Conservation (phyloP, 2,888 invertebrate genomes). For the Chymomyza procnemis region DNA sequence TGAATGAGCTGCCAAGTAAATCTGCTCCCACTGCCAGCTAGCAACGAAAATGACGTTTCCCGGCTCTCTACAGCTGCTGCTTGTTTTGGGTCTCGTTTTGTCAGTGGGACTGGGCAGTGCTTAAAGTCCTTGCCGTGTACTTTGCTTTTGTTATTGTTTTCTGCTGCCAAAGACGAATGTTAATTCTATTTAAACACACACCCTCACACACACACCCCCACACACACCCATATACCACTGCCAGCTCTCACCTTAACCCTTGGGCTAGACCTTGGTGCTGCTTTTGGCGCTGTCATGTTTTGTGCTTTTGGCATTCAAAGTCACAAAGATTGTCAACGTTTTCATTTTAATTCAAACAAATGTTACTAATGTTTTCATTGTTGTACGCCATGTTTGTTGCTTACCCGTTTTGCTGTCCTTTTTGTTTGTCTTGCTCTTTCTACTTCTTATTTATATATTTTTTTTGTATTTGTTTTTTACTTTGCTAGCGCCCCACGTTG, state of each 20-base stretch:
- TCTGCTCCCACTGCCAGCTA: conserved; percentile 48
- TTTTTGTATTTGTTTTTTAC: conserved; percentile 17
- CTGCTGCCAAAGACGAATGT: conserved; percentile 64
- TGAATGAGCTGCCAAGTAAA: conserved; percentile 70
- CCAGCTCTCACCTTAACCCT: not conserved
- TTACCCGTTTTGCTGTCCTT: conserved; percentile 5
- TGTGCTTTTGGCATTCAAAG: conserved; percentile 62
- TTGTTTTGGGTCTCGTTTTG: not conserved
- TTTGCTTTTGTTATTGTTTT: conserved; percentile 19
- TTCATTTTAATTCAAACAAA: conserved; percentile 73
- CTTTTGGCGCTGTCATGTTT: conserved; percentile 23
- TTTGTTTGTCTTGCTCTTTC: not conserved
- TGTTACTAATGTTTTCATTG: conserved; percentile 68
- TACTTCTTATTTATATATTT: conserved; percentile 17
- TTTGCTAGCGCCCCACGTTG: conserved; percentile 11
- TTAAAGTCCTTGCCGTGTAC: not conserved
- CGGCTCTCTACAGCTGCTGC: not conserved
- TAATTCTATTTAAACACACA: conserved; percentile 67
- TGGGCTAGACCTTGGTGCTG: not conserved
- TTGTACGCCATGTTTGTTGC: conserved; percentile 33
- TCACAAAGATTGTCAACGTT: conserved; percentile 68
- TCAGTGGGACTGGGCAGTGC: not conserved
- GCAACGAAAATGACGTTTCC: not conserved
- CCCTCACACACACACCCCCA: conserved; percentile 14
- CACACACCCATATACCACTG: not conserved